A percentile compares a stretch with the other conserved stretches of the same genome.
Conservation (phyloP, 2,797 vertebrate species). For the Lithobates sylvaticus region DNA sequence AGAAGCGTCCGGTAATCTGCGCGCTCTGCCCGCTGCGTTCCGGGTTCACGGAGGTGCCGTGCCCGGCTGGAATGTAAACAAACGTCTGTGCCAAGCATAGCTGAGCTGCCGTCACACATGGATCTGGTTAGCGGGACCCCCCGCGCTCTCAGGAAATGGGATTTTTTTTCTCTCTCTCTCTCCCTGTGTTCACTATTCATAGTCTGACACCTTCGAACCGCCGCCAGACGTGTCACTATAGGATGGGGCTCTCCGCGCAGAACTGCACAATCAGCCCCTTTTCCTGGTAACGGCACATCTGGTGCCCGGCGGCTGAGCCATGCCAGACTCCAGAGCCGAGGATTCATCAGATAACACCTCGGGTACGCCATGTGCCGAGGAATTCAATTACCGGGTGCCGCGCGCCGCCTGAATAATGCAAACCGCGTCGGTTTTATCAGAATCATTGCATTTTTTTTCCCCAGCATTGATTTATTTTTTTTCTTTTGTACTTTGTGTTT, state of each 20-base stretch:
- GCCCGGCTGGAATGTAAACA: not conserved
- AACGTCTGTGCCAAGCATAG: not conserved
- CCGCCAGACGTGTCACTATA: not conserved
- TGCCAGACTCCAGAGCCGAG: no score
- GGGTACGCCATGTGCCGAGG: no score
- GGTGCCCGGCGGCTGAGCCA: no score
- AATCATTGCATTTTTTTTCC: no score
- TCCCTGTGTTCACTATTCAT: not conserved
- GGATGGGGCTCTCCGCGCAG: not conserved
- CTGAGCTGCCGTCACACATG: not conserved
- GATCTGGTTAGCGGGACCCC: not conserved
- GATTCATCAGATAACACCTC: no score
- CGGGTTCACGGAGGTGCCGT: not conserved
- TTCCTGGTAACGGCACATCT: not conserved
- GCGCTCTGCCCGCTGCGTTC: not conserved
- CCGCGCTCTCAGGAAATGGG: constrained; percentile 20
- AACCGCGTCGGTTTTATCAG: no score
- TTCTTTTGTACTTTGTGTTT: no score
- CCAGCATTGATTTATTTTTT: no score
- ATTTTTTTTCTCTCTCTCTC: not conserved
- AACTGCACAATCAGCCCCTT: no score
- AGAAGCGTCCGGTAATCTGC: no score
- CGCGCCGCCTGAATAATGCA: no score
- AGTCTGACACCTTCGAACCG: constrained; percentile 21
- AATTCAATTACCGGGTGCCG: no score